Conservation (phyloP, 2,888 invertebrate species). For the Ectropis crepuscularia region DNA sequence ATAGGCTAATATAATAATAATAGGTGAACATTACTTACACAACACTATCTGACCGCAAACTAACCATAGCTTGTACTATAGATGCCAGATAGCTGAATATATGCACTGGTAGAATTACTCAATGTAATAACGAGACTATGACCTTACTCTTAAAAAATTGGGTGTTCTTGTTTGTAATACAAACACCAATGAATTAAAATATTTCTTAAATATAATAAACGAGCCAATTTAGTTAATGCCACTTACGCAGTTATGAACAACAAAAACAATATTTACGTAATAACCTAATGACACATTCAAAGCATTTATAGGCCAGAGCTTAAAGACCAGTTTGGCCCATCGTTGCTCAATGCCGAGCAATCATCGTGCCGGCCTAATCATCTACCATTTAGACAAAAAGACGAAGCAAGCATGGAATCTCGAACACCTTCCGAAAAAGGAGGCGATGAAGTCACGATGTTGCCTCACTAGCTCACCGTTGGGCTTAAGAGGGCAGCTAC, state of each 20-base stretch:
- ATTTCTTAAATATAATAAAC: too few relatives aligned
- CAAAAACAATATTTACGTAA: slow-evolving; percentile 4
- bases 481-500: neutral
- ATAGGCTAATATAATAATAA: too few relatives aligned
- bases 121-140: too few relatives aligned
- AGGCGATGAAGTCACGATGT: slow-evolving; percentile 14
- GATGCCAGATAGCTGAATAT: too few relatives aligned
- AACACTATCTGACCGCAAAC: too few relatives aligned
- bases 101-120: too few relatives aligned
- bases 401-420: slow-evolving; percentile 13
- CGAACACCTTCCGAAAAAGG: slow-evolving; percentile 19
- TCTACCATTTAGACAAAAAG: slow-evolving; percentile 42
- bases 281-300: slow-evolving; percentile 3
- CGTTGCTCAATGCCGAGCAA: slow-evolving; percentile 27
- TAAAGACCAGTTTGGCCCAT: slow-evolving; percentile 14
- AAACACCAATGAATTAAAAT: too few relatives aligned
- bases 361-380: slow-evolving; percentile 39
- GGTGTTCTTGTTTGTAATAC: too few relatives aligned
- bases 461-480: neutral
- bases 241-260: neutral
- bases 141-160: too few relatives aligned
- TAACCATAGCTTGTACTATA: too few relatives aligned
- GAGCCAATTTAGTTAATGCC: neutral
- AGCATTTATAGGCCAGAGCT: slow-evolving; percentile 4
- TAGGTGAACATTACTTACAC: too few relatives aligned